Evolutionary conservation across 2,888 invertebrate genomes (phyloP).

Genomic region (Tiliacea citrago): DNA sequence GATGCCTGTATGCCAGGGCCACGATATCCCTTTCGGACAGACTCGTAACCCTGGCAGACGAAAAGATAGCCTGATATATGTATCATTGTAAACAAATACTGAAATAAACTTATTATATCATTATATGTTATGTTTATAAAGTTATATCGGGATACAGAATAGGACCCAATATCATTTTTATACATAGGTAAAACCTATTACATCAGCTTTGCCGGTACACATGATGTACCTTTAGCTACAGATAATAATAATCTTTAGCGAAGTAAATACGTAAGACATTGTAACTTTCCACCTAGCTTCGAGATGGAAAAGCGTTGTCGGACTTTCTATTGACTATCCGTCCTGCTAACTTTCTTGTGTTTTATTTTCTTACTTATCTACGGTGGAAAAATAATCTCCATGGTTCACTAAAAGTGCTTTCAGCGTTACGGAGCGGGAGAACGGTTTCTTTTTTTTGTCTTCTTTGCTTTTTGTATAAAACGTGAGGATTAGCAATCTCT

Average conservation of each 20-base stretch:
- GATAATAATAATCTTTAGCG: too few species aligned
- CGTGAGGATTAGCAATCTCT: slow-evolving; percentile 58
- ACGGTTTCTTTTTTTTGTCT: slow-evolving; percentile 22
- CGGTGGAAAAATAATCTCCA: slow-evolving; percentile 60
- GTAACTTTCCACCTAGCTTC: slow-evolving; percentile 60
- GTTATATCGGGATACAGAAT: background rate
- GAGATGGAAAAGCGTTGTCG: slow-evolving; percentile 67
- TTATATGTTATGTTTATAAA: too few species aligned
- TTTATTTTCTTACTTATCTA: slow-evolving; percentile 63
- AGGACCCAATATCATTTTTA: background rate
- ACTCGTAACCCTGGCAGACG: too few species aligned
- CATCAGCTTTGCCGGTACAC: background rate
- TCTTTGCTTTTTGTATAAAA: slow-evolving; percentile 34
- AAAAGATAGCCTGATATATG: too few species aligned
- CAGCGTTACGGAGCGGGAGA: slow-evolving; percentile 47
- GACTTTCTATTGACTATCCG: slow-evolving; percentile 67
- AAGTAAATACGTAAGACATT: slow-evolving; percentile 26
- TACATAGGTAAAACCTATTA: background rate
- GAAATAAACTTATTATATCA: too few species aligned
- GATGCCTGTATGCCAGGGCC: too few species aligned
- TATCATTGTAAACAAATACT: too few species aligned
- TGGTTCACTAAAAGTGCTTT: slow-evolving; percentile 59
- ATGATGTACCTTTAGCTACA: too few species aligned
- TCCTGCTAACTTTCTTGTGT: slow-evolving; percentile 60
- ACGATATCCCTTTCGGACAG: too few species aligned